phyloP scores from a whole-genome alignment of 2,113 vertebrate genomes.

The Ovibos moschatus region DNA sequence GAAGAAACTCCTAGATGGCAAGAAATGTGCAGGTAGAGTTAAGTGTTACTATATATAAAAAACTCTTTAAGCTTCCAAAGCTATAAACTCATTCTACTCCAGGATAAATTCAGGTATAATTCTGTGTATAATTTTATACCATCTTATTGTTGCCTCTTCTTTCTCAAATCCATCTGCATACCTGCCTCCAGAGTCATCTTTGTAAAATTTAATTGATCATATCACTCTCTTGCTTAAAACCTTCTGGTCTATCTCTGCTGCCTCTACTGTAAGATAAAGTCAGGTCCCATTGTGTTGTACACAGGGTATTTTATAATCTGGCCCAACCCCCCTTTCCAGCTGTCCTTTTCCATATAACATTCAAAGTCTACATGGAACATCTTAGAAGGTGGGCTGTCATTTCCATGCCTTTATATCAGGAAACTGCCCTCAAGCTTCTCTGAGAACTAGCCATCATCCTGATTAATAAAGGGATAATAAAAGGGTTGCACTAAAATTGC shows the following conservation, averaged over 20 bases:
- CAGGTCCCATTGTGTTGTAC: neutral
- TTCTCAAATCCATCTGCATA: neutral
- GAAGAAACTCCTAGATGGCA: conserved; percentile 73
- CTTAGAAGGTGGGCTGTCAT: neutral
- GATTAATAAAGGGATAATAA: neutral
- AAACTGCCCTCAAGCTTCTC: neutral
- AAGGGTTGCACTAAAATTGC: neutral
- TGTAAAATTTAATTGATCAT: neutral
- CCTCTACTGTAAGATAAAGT: neutral
- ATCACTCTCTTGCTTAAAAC: neutral
- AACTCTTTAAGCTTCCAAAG: neutral
- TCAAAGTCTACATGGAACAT: neutral
- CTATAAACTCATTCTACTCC: neutral
- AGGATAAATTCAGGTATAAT: neutral
- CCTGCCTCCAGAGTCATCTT: neutral
- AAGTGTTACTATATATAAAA: neutral
- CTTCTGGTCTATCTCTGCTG: neutral
- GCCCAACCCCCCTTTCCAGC: neutral
- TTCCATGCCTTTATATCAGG: neutral
- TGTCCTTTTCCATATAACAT: neutral
- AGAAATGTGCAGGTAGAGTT: conserved; percentile 2
- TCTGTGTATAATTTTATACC: neutral
- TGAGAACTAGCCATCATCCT: neutral
- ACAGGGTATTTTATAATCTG: neutral
- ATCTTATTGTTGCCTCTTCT: neutral